These are phyloP conservation scores for Agrilus planipennis DNA, from an alignment of 1,140 invertebrate genomes.

Conservation along the genomic window DNA sequence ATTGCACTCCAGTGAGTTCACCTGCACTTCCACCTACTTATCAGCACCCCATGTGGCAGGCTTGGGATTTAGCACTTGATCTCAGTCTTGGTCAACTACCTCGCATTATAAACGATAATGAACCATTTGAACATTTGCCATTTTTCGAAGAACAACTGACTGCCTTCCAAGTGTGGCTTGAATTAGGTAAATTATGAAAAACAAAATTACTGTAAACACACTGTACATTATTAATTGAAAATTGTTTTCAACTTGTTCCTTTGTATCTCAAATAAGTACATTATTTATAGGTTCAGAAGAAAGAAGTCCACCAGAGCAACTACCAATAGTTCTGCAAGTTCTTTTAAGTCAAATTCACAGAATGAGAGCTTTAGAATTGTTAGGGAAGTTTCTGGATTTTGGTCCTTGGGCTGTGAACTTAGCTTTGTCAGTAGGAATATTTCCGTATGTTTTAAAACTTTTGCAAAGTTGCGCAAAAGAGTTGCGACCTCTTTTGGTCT, in stretches of 20 bases:
- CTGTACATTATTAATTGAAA: neutral
- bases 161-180: slow-evolving; percentile 96
- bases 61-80: slow-evolving; percentile 96
- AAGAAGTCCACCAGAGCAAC: slow-evolving; percentile 81
- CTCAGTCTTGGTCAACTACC: slow-evolving; percentile 83
- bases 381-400: slow-evolving; percentile 91
- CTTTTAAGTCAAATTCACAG: slow-evolving; percentile 94
- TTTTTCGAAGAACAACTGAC: slow-evolving; percentile 98
- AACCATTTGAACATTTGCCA: slow-evolving; percentile 63
- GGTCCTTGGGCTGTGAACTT: slow-evolving; percentile 95
- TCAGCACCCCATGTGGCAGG: slow-evolving; percentile 86
- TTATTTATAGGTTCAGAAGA: slow-evolving; percentile 44
- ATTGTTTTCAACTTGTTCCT: neutral
- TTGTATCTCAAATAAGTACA: slow-evolving; percentile 2
- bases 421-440: slow-evolving; percentile 94
- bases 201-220: neutral
- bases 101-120: slow-evolving; percentile 51
- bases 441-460: slow-evolving; percentile 95
- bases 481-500: slow-evolving; percentile 83
- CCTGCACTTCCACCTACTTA: slow-evolving; percentile 84
- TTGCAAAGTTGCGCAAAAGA: slow-evolving; percentile 88
- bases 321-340: slow-evolving; percentile 97
- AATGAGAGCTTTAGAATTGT: slow-evolving; percentile 82
- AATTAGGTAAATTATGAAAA: slow-evolving; percentile 43
- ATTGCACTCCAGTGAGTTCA: slow-evolving; percentile 87